Percentiles rank a stretch among this genome's conserved stretches.
Conservation (phyloP, 2,113 vertebrate genomes). For the Columba livia region DNA sequence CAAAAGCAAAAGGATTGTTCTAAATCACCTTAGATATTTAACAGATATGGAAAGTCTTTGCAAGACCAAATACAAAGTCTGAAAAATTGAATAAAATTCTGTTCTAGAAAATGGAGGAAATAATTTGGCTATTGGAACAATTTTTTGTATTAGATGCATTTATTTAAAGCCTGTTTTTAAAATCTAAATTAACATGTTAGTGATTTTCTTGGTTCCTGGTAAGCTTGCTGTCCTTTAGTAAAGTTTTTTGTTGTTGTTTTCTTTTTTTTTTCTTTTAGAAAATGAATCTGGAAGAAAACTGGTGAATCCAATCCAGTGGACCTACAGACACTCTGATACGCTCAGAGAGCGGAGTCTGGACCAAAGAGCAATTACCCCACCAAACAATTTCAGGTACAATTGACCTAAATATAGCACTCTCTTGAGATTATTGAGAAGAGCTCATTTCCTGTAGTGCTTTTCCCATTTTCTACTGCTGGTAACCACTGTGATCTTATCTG, state of each 20-base stretch:
- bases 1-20: background rate
- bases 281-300: constrained; percentile 84
- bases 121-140: background rate
- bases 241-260: background rate
- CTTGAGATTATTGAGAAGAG: constrained; percentile 48
- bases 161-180: background rate
- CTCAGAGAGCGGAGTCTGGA: constrained; percentile 77
- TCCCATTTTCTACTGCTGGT: constrained; percentile 26
- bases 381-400: constrained; percentile 85
- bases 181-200: background rate
- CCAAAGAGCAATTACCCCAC: constrained; percentile 79
- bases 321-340: constrained; percentile 58
- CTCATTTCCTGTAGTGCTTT: constrained; percentile 63
- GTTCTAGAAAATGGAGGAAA: background rate
- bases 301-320: constrained; percentile 79
- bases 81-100: background rate
- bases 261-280: constrained; percentile 75
- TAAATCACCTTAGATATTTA: background rate
- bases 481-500: constrained; percentile 67
- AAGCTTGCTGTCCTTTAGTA: background rate
- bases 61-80: background rate
- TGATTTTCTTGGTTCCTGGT: background rate
- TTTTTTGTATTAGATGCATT: background rate
- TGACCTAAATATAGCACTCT: constrained; percentile 58
- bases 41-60: background rate